Evolutionary conservation across 2,888 invertebrate genomes (phyloP), one percentile per base, ranked within the genome.

Genomic region (Noctua janthina): DNA sequence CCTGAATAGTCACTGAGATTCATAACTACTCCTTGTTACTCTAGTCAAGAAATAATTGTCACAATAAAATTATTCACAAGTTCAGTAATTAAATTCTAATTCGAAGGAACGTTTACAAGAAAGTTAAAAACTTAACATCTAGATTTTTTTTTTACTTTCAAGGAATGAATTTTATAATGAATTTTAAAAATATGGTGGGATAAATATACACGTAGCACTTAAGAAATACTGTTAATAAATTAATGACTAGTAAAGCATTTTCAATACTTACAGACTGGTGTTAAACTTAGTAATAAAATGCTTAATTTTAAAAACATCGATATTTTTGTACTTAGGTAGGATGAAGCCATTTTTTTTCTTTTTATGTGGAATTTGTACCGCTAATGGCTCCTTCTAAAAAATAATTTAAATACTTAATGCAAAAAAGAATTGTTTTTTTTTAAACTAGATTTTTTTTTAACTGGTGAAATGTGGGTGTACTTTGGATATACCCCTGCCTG

Each of bases 171-270:
- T 82, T 56, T 87, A n/a, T 74, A 78, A 85, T 81, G 81, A 80
- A 73, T 68, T 82, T 76, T 78, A 73, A 72, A 69, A 70, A 13
- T 77, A 78, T 84, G 88, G 88, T 88, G 88, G 89, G 88, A 79
- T 78, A 79, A 77, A 76, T 79, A 84, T 81, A 74, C 71, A 79
- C 62, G 46, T 77, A 87, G 85, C 68, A 68, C 74, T 83, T 87
- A 87, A 13, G 13, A 59, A 56, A 69, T 76, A 82, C 15, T 78
- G 84, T 87, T 86, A 87, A 82, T 88, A 85, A 85, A 83, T 82
- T 89, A 89, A 85, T 89, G 89, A 89, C 89, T 89, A 89, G 89
- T 87, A 78, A 86, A 86, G 85, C 87, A 78, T 82, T 85, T 59
- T 83, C 69, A 83, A 85, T 83, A 87, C 87, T 79, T 80, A 76